phyloP scores from a whole-genome alignment of 1,140 invertebrate genomes.

The Pararge aegeria region DNA sequence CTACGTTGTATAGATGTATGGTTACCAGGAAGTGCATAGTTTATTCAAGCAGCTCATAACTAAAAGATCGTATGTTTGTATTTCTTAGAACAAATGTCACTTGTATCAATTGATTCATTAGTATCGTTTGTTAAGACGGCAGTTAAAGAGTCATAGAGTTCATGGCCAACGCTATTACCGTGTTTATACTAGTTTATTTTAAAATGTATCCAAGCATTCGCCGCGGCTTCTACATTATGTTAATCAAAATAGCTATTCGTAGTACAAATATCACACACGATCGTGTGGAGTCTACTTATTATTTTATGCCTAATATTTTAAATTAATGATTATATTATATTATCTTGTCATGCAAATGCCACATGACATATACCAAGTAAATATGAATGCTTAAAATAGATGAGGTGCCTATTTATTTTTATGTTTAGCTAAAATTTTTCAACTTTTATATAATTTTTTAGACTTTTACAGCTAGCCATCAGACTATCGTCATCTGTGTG shows the following conservation, averaged over 20 bases:
- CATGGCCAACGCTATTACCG: slow-evolving; percentile 49
- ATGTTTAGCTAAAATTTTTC: no score
- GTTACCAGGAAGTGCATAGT: slow-evolving; percentile 17
- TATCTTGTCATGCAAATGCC: no score
- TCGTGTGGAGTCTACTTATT: neutral
- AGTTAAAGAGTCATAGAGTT: slow-evolving; percentile 52
- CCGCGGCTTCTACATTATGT: neutral
- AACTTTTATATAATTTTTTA: no score
- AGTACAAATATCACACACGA: slow-evolving; percentile 40
- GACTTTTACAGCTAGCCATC: no score
- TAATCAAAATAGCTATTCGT: slow-evolving; percentile 10
- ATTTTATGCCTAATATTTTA: neutral
- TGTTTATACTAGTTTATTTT: slow-evolving; percentile 51
- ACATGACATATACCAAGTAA: no score
- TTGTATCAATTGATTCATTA: slow-evolving; percentile 27
- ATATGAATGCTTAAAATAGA: no score
- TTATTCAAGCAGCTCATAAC: slow-evolving; percentile 5
- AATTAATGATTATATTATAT: neutral
- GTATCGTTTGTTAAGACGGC: slow-evolving; percentile 26
- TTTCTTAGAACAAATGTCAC: slow-evolving; percentile 27
- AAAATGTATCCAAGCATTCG: slow-evolving; percentile 38
- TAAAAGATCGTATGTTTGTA: slow-evolving; percentile 9
- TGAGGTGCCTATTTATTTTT: no score
- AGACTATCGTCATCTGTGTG: no score
- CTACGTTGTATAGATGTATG: slow-evolving; percentile 3